phyloP scores from a whole-genome alignment of 1,140 invertebrate genomes.

The Hestina assimilis region DNA sequence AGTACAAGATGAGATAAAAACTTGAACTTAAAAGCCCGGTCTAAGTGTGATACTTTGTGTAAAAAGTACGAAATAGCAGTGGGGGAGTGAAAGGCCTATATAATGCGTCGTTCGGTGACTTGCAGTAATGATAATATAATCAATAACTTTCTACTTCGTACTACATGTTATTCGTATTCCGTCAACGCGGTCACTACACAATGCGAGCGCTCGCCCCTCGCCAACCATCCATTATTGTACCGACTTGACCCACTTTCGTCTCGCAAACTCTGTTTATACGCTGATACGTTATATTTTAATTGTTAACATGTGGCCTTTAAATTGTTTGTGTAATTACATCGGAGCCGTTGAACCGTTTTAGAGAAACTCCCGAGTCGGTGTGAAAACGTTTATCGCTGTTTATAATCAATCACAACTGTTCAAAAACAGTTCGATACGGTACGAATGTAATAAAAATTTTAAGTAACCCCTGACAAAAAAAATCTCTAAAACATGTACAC shows the following conservation, averaged over 20 bases:
- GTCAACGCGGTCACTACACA: slow-evolving; percentile 30
- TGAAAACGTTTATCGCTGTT: slow-evolving; percentile 41
- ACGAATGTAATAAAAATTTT: too few relatives aligned
- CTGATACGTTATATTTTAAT: slow-evolving; percentile 22
- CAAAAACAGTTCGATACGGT: too few relatives aligned
- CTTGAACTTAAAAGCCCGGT: too few relatives aligned
- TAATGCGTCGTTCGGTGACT: slow-evolving; percentile 15
- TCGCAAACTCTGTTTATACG: slow-evolving; percentile 31
- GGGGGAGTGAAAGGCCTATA: slow-evolving; percentile 18
- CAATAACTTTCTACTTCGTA: slow-evolving; percentile 51
- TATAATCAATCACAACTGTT: too few relatives aligned
- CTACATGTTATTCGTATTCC: slow-evolving; percentile 50
- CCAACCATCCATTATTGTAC: slow-evolving; percentile 33
- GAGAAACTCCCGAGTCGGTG: slow-evolving; percentile 30
- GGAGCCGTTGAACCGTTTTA: slow-evolving; percentile 22
- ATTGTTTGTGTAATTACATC: slow-evolving; percentile 30
- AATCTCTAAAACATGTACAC: too few relatives aligned
- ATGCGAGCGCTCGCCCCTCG: slow-evolving; percentile 31
- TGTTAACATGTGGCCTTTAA: slow-evolving; percentile 27
- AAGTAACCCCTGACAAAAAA: too few relatives aligned
- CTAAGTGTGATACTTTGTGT: neutral
- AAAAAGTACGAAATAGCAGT: neutral
- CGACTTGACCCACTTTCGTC: slow-evolving; percentile 43
- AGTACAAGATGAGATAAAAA: too few relatives aligned
- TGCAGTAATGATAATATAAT: slow-evolving; percentile 28